Base-by-base conservation (phyloP, 1,140 invertebrate species). In the Tetragonula clypearis region DNA sequence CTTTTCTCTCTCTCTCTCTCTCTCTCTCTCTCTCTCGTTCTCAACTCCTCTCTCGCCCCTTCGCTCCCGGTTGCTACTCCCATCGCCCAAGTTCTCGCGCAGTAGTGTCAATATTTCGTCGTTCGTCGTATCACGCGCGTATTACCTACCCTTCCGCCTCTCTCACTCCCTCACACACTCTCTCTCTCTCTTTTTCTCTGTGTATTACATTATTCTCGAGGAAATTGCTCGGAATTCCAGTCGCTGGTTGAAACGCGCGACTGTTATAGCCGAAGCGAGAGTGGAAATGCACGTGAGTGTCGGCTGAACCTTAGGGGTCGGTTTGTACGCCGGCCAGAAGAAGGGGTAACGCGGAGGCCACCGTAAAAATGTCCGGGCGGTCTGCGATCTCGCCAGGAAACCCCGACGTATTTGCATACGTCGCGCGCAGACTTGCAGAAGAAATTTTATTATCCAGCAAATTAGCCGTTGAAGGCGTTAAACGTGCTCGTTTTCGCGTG, bases 221-320 rank as follows among this genome's bases (percentile, higher is more conserved):
- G 65, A 89, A 89, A 89, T 90, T 89, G 85, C 88, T 86, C 78
- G 87, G 71, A 77, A 89, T 87, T 87, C 71, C 82, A 82, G 41
- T 56, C 82, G 81, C 66, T 74, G 82, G 81, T 71, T 74, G 87
- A 69, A 88, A 88, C 73, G 80, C 23, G 30, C 23, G 41, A 8
- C n/a, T 21, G 19, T 26, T 66, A 77, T 65, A 58, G n/a, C n/a
- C 30, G 62, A n/a, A n/a, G 62, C 60, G 55, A 78, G 60, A 74
- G 62, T 49, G 66, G 75, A 65, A 87, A 87, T 73, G 82, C 80
- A 56, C 85, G 56, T 87, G 84, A 66, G 80, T 81, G 81, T 81
- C 53, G 81, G 66, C 77, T 87, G 21, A 3, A 80, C 86, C 77
- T 87, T 73, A 77, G 84, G 81, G 62, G 41, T 49, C 58, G 77